phyloP scores from a whole-genome alignment of 2,888 invertebrate genomes.

The Ametastegia equiseti region DNA sequence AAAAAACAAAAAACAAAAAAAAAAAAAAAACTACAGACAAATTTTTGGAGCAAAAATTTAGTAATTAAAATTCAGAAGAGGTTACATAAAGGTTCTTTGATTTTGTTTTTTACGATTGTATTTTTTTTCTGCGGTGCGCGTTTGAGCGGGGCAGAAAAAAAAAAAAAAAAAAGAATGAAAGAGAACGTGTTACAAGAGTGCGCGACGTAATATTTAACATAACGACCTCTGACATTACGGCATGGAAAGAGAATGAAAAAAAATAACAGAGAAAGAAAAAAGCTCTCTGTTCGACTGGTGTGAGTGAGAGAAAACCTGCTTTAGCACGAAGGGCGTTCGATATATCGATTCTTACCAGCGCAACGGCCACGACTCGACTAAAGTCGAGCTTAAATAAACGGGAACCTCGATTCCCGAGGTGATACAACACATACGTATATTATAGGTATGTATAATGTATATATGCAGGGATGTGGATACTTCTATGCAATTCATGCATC shows the following conservation, averaged over 20 bases:
- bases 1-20: too few species aligned
- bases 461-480: neutral
- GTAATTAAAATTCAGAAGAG: neutral
- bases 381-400: slow-evolving; percentile 8
- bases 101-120: neutral
- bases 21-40: too few species aligned
- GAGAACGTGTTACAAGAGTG: neutral
- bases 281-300: neutral
- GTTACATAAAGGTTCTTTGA: too few species aligned
- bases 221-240: slow-evolving; percentile 27
- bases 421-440: neutral
- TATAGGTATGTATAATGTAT: neutral
- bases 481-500: too few species aligned
- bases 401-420: neutral
- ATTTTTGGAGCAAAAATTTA: too few species aligned
- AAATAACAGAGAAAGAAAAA: neutral
- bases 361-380: neutral
- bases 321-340: slow-evolving; percentile 14
- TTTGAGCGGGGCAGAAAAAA: neutral
- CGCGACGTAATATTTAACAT: neutral
- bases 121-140: neutral
- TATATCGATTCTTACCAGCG: slow-evolving; percentile 7
- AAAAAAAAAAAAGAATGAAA: neutral
- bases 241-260: neutral
- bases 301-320: neutral